Conservation (phyloP, 2,113 vertebrate species). For the Myrmecophaga tridactyla region DNA sequence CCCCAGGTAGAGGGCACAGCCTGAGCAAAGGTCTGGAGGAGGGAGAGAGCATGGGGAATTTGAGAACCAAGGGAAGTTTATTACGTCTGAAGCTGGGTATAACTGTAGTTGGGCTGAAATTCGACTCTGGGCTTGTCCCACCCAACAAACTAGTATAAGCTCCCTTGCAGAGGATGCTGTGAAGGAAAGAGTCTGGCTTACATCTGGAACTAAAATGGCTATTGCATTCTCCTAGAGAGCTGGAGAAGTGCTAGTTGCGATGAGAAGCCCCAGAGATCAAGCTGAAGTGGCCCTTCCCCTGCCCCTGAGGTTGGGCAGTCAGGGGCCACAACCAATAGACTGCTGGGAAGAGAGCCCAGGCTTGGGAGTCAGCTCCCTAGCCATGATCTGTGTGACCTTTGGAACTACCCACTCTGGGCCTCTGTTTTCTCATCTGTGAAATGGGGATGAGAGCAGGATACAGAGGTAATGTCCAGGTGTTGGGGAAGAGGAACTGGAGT, state of each 20-base stretch:
- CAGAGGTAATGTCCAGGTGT: background rate
- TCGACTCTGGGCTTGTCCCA: background rate
- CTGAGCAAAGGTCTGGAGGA: background rate
- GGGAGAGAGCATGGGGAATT: background rate
- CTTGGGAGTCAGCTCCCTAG: background rate
- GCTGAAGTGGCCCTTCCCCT: background rate
- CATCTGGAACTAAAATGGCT: background rate
- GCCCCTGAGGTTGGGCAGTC: background rate
- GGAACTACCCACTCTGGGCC: background rate
- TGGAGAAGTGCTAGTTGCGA: background rate
- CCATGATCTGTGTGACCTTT: background rate
- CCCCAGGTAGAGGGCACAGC: background rate
- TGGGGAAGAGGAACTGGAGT: background rate
- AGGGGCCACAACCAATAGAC: background rate
- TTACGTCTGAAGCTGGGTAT: background rate
- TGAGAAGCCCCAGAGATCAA: background rate
- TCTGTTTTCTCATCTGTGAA: background rate
- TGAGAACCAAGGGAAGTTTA: background rate
- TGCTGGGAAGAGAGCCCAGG: background rate
- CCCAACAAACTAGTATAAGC: background rate
- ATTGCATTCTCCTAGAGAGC: background rate
- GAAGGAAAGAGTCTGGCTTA: background rate
- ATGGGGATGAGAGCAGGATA: background rate
- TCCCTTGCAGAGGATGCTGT: background rate
- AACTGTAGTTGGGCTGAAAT: background rate